A percentile compares a stretch with the other conserved stretches of the same genome.
Evolutionary conservation across 2,797 vertebrate genomes (phyloP).

Genomic region (Helostoma temminkii): DNA sequence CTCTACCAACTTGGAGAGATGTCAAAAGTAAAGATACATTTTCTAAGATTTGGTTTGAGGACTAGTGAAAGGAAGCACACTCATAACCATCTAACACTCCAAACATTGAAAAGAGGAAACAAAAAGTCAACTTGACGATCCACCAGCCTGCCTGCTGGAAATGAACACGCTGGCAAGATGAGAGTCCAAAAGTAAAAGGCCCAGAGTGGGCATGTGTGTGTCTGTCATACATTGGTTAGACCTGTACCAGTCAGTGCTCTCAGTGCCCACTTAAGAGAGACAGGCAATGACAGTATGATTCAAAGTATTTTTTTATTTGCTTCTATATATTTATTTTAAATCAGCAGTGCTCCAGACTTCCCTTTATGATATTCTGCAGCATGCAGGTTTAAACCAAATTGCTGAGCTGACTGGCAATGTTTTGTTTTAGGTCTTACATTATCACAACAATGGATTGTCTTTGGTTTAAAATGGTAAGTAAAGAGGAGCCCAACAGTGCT

Average conservation of each 20-base stretch:
- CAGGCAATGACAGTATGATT: slow-evolving; percentile 21
- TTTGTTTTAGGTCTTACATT: background rate
- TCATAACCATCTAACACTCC: slow-evolving; percentile 2
- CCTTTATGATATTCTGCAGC: background rate
- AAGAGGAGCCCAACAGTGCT: background rate
- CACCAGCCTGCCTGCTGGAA: slow-evolving; percentile 48
- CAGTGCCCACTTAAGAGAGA: slow-evolving; percentile 20
- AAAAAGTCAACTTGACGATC: slow-evolving; percentile 32
- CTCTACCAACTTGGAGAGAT: slow-evolving; percentile 15
- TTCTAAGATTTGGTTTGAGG: background rate
- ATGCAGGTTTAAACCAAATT: background rate
- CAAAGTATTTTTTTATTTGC: too few species aligned
- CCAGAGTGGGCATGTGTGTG: slow-evolving; percentile 44
- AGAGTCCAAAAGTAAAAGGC: slow-evolving; percentile 15
- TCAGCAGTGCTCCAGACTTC: background rate
- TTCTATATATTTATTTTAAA: too few species aligned
- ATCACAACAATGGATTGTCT: background rate
- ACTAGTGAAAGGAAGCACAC: background rate
- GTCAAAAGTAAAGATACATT: slow-evolving; percentile 2
- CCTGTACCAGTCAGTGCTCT: slow-evolving; percentile 49
- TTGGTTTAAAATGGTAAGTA: slow-evolving; percentile 2
- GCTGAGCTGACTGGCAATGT: background rate
- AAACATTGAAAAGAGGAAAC: background rate
- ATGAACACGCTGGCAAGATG: slow-evolving; percentile 35
- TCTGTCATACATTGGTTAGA: slow-evolving; percentile 36